These are phyloP conservation scores for Centrocercus urophasianus DNA, from an alignment of 2,113 vertebrate genomes.

Conservation along the genomic window DNA sequence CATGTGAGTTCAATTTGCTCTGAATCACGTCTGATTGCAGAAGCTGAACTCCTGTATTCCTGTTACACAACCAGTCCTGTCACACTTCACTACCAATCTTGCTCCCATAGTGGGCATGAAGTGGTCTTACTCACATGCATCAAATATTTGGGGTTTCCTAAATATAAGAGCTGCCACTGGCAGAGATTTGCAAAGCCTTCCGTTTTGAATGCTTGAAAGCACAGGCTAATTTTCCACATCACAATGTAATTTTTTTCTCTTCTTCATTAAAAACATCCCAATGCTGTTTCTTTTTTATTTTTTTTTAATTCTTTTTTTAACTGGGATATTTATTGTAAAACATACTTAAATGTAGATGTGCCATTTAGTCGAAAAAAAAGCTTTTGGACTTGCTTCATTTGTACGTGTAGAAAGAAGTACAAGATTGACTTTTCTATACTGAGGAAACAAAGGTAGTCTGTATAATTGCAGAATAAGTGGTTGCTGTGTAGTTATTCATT, in stretches of 20 bases:
- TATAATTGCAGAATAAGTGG: background rate
- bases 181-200: background rate
- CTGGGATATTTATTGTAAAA: background rate
- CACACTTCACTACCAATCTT: background rate
- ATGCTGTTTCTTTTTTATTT: background rate
- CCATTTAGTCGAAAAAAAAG: background rate
- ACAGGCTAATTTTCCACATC: background rate
- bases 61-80: background rate
- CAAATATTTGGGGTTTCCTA: background rate
- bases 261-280: background rate
- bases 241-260: background rate
- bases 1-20: background rate
- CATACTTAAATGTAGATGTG: background rate
- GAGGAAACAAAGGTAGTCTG: no score
- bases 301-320: background rate
- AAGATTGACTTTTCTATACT: background rate
- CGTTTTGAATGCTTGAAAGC: background rate
- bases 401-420: background rate
- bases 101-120: background rate
- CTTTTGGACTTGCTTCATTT: background rate
- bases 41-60: background rate
- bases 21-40: background rate
- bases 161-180: background rate
- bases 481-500: background rate
- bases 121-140: background rate